Conservation (phyloP, 2,888 invertebrate species). For the Brassicogethes aeneus region DNA sequence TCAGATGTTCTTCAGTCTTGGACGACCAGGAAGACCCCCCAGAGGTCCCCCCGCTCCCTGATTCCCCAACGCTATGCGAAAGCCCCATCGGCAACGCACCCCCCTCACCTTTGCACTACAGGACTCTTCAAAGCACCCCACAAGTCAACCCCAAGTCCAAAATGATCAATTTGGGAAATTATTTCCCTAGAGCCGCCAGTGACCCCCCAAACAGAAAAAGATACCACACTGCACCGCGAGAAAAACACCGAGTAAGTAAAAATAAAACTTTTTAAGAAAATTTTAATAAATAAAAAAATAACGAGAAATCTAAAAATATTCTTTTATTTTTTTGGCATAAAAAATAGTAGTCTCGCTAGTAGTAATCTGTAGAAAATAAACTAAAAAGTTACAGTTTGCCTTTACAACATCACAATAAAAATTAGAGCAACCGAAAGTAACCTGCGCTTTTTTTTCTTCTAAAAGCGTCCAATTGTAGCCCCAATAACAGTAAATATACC, state of each 20-base stretch:
- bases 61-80: constrained; percentile 32
- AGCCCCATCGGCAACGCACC: constrained; percentile 25
- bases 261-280: not conserved
- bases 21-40: constrained; percentile 25
- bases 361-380: too few relatives aligned
- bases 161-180: constrained; percentile 37
- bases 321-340: too few relatives aligned
- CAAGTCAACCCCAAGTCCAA: constrained; percentile 37
- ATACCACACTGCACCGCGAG: constrained; percentile 51
- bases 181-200: constrained; percentile 36
- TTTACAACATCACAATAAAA: too few relatives aligned
- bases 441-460: too few relatives aligned
- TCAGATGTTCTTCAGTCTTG: constrained; percentile 20
- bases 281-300: too few relatives aligned
- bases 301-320: too few relatives aligned
- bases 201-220: constrained; percentile 46
- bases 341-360: too few relatives aligned
- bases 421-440: too few relatives aligned
- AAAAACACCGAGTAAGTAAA: constrained; percentile 47
- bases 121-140: constrained; percentile 38
- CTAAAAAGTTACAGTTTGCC: too few relatives aligned
- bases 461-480: too few relatives aligned
- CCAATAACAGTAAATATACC: too few relatives aligned
- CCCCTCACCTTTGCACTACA: constrained; percentile 17
- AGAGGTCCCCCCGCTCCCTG: constrained; percentile 36